These are phyloP conservation scores for Scomberomorus guttatus DNA, from an alignment of 2,797 vertebrate species.

Conservation along the genomic window DNA sequence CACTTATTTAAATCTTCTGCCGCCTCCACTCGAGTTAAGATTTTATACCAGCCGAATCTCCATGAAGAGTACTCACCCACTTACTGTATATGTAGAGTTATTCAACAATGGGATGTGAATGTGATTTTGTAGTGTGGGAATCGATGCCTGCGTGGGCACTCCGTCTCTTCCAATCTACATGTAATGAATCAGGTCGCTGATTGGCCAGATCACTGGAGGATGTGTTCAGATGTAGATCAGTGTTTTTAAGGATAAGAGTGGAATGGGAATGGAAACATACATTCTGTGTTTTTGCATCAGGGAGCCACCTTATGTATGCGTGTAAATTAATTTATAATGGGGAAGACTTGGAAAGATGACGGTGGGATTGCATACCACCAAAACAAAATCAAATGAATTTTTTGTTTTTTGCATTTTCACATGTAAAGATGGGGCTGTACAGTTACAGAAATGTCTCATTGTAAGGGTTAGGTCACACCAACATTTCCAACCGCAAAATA, in stretches of 20 bases:
- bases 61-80: slow-evolving; percentile 26
- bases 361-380: too few species aligned
- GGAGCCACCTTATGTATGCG: neutral
- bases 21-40: slow-evolving; percentile 2
- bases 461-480: too few species aligned
- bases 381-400: too few species aligned
- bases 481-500: too few species aligned
- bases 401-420: neutral
- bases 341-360: neutral
- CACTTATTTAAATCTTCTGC: neutral
- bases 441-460: neutral
- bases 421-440: neutral
- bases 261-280: neutral
- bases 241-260: neutral
- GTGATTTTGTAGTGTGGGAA: slow-evolving; percentile 16
- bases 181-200: slow-evolving; percentile 21
- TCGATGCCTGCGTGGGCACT: neutral
- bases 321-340: neutral
- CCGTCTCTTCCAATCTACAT: neutral
- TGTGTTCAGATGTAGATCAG: slow-evolving; percentile 18
- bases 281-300: neutral
- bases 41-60: slow-evolving; percentile 14
- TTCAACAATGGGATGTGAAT: slow-evolving; percentile 17
- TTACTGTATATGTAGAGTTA: slow-evolving; percentile 3
- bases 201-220: slow-evolving; percentile 21